Percentiles rank a stretch among this genome's conserved stretches.
Conservation (phyloP, 30 jellyfish, hydroid and myxozoan species). For the Cassiopea andromeda region DNA sequence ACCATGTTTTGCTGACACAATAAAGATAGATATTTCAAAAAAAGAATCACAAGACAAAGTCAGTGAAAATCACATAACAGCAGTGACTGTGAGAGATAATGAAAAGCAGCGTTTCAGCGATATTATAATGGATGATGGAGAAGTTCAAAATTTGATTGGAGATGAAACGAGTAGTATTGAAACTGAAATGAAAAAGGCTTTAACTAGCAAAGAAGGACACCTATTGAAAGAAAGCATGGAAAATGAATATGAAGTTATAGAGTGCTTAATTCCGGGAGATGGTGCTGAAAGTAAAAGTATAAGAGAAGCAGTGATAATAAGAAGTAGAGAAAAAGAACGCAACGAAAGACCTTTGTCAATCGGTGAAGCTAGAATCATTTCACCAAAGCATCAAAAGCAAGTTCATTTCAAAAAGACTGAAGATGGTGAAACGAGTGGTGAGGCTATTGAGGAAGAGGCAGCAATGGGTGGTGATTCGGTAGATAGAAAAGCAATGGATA, state of each 20-base stretch:
- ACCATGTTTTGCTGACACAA: not conserved
- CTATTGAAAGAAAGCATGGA: not conserved
- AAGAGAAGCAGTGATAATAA: conserved; percentile 33
- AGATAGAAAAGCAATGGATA: not conserved
- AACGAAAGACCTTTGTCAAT: conserved; percentile 3
- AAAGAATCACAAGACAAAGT: not conserved
- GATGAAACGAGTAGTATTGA: not conserved
- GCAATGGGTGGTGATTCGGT: not conserved
- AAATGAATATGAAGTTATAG: conserved; percentile 3
- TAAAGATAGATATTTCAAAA: not conserved
- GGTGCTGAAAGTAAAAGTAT: conserved; percentile 1
- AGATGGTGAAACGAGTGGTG: not conserved
- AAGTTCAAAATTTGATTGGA: not conserved
- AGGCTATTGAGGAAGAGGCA: not conserved
- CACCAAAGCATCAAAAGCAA: conserved; percentile 24
- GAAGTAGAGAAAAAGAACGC: not conserved
- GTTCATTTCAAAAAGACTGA: conserved; percentile 4
- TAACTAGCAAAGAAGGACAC: not conserved
- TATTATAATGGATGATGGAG: not conserved
- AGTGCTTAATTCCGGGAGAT: not conserved
- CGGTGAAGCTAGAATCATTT: conserved; percentile 43
- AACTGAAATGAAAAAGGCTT: not conserved
- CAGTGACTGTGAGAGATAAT: not conserved
- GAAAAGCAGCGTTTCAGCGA: not conserved
- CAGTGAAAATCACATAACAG: not conserved